These are phyloP conservation scores for Nyctalus aviator DNA, from an alignment of 2,797 vertebrate genomes.

Conservation along the genomic window DNA sequence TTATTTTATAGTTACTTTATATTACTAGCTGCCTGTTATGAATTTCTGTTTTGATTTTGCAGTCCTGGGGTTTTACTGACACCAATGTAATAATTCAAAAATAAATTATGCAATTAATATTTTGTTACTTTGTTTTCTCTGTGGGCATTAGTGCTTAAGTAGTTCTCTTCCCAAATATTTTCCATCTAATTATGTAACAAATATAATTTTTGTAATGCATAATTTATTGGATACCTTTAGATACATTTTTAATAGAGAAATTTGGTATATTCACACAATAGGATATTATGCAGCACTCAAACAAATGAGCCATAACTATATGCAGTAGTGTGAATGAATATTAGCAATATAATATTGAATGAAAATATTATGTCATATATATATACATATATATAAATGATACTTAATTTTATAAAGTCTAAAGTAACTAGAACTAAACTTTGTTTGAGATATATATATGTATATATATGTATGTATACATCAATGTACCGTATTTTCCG, in stretches of 20 bases:
- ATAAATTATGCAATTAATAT: background rate
- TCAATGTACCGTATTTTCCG: background rate
- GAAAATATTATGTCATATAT: constrained; percentile 30
- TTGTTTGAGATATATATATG: background rate
- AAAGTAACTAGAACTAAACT: constrained; percentile 13
- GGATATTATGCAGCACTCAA: background rate
- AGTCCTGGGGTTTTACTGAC: constrained; percentile 48
- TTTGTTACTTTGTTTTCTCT: constrained; percentile 14
- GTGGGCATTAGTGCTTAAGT: constrained; percentile 50
- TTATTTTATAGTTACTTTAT: constrained; percentile 65
- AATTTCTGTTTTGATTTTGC: constrained; percentile 51
- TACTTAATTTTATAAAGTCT: background rate
- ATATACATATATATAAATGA: background rate
- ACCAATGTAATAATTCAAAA: constrained; percentile 27
- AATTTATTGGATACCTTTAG: constrained; percentile 57
- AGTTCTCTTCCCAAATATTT: constrained; percentile 61
- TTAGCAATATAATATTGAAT: constrained; percentile 17
- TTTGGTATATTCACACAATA: constrained; percentile 9
- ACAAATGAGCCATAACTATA: constrained; percentile 35
- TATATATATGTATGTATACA: background rate
- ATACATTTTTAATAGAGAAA: constrained; percentile 42
- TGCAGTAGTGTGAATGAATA: constrained; percentile 31
- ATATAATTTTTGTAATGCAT: constrained; percentile 44
- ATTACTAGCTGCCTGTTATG: background rate
- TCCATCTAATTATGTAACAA: constrained; percentile 44